These are phyloP conservation scores for Desoria tigrina DNA, from an alignment of 2,888 invertebrate species.

Conservation along the genomic window DNA sequence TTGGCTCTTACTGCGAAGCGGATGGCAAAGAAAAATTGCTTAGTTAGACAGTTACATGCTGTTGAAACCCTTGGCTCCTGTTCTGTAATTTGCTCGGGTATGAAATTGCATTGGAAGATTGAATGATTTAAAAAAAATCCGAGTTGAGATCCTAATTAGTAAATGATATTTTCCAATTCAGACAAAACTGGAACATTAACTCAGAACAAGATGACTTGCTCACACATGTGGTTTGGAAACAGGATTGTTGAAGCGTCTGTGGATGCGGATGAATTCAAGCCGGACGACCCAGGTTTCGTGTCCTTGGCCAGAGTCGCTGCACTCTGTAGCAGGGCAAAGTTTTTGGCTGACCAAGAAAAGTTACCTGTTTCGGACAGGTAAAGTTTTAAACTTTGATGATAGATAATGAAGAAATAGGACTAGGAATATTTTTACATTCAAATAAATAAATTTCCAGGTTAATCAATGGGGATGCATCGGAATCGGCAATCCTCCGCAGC, in stretches of 20 bases:
- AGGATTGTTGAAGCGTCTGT: slow-evolving; percentile 55
- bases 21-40: slow-evolving; percentile 77
- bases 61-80: slow-evolving; percentile 79
- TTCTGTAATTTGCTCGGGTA: slow-evolving; percentile 69
- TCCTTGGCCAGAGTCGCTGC: slow-evolving; percentile 65
- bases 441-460: slow-evolving; percentile 57
- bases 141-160: too few species aligned
- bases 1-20: slow-evolving; percentile 75
- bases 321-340: slow-evolving; percentile 72
- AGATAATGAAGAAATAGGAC: neutral
- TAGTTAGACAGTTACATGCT: slow-evolving; percentile 74
- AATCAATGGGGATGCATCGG: slow-evolving; percentile 70
- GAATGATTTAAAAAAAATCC: too few species aligned
- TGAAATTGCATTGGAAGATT: too few species aligned
- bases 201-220: slow-evolving; percentile 61
- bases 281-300: slow-evolving; percentile 57
- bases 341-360: slow-evolving; percentile 54
- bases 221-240: slow-evolving; percentile 46
- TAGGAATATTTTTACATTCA: slow-evolving; percentile 2
- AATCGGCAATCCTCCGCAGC: slow-evolving; percentile 67
- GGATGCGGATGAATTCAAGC: slow-evolving; percentile 52
- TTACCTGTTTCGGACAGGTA: slow-evolving; percentile 37
- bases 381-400: neutral
- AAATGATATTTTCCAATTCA: too few species aligned
- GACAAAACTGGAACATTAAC: slow-evolving; percentile 82